phyloP scores from a whole-genome alignment of 2,113 vertebrate genomes.

The Erpornis zantholeuca region DNA sequence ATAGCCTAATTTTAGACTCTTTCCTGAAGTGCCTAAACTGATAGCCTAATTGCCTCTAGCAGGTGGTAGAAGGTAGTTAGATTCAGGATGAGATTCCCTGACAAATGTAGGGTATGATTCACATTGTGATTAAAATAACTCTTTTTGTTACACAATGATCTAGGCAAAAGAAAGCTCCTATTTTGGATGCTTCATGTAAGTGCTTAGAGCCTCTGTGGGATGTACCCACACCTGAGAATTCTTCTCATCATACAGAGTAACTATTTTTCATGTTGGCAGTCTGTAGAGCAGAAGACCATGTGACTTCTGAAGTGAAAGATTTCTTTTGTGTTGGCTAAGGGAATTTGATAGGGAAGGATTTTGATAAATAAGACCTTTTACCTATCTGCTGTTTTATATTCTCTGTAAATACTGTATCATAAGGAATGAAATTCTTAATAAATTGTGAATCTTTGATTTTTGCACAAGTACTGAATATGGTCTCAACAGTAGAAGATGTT shows the following conservation, averaged over 20 bases:
- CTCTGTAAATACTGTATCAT: background rate
- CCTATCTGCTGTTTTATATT: background rate
- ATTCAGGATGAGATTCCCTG: background rate
- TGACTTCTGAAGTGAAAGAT: background rate
- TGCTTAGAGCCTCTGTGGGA: background rate
- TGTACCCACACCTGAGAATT: background rate
- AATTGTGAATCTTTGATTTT: background rate
- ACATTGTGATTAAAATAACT: background rate
- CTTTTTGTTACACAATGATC: background rate
- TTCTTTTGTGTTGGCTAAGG: background rate
- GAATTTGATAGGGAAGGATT: background rate
- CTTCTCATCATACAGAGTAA: background rate
- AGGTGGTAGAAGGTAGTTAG: background rate
- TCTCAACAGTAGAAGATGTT: background rate
- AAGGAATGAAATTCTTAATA: background rate
- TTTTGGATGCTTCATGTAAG: background rate
- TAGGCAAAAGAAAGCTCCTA: background rate
- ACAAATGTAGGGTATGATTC: background rate
- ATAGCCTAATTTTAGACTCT: background rate
- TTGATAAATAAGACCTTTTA: background rate
- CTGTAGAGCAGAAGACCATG: background rate
- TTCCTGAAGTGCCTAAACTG: background rate
- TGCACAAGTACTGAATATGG: fast-evolving
- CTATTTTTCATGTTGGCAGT: background rate
- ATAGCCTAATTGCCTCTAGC: background rate